Percentiles rank a stretch among this genome's conserved stretches.
phyloP scores from a whole-genome alignment of 2,113 vertebrate genomes.

The Charadrius vociferus region DNA sequence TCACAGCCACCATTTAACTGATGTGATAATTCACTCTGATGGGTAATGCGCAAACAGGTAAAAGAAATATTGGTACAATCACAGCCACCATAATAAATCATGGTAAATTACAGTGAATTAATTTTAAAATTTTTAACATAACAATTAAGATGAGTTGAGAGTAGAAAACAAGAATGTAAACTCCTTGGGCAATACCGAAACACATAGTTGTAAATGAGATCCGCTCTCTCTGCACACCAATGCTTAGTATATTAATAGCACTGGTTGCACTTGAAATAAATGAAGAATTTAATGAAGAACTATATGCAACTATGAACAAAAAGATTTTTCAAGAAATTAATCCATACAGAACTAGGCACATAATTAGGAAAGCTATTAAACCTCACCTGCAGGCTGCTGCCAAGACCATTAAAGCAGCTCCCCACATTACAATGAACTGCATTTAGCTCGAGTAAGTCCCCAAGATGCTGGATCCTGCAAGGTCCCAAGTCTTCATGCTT shows the following conservation, averaged over 20 bases:
- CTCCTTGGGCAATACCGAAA: slow-evolving; percentile 73
- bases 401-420: neutral
- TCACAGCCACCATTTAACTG: neutral
- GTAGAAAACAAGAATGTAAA: slow-evolving; percentile 81
- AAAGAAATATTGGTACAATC: neutral
- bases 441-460: neutral
- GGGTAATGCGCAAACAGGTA: neutral
- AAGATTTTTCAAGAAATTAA: neutral
- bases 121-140: slow-evolving; percentile 64
- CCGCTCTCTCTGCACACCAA: slow-evolving; percentile 77
- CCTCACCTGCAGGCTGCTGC: neutral
- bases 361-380: neutral
- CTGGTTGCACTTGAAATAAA: slow-evolving; percentile 80
- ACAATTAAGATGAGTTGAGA: slow-evolving; percentile 80
- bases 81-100: neutral
- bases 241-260: slow-evolving; percentile 68
- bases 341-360: neutral
- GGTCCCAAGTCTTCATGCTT: neutral
- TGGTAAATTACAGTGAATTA: neutral
- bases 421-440: neutral
- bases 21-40: neutral
- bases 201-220: slow-evolving; percentile 61
- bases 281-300: slow-evolving; percentile 71
- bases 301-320: slow-evolving; percentile 67
- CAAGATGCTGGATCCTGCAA: neutral